Evolutionary conservation across 2,888 invertebrate genomes (phyloP).

Genomic region (Ectropis crepuscularia): DNA sequence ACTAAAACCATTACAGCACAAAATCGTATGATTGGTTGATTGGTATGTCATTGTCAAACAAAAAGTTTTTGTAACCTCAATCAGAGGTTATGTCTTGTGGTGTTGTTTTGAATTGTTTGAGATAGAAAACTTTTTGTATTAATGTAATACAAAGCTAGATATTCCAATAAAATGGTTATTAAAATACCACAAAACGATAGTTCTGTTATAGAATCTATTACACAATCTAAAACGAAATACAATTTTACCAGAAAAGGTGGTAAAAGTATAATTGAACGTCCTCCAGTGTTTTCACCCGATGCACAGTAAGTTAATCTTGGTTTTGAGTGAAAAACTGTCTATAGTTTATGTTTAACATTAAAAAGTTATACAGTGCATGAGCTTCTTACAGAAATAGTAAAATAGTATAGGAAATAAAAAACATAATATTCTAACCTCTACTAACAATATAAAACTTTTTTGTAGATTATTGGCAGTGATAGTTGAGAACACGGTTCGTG

Average conservation of each 20-base stretch:
- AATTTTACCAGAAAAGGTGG: conserved; percentile 75
- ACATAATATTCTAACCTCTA: conserved; percentile 6
- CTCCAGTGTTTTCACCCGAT: conserved; percentile 77
- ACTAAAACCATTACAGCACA: no score
- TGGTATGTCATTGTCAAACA: no score
- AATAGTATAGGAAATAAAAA: no score
- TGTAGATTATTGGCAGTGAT: conserved; percentile 73
- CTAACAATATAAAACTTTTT: conserved; percentile 27
- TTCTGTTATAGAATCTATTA: conserved; percentile 29
- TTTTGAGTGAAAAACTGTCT: not conserved
- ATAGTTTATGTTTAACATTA: not conserved
- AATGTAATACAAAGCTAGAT: not conserved
- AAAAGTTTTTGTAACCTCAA: no score
- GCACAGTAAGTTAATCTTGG: conserved; percentile 68
- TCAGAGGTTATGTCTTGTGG: conserved; percentile 64
- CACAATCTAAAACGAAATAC: conserved; percentile 54
- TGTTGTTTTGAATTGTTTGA: conserved; percentile 18
- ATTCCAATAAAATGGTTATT: conserved; percentile 62
- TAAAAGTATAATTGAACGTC: conserved; percentile 75
- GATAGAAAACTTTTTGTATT: no score
- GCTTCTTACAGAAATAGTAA: no score
- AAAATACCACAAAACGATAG: conserved; percentile 41
- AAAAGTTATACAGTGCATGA: not conserved
- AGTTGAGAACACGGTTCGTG: conserved; percentile 74
- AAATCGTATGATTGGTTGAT: no score